These are phyloP conservation scores for Halcyon smyrnensis DNA, from an alignment of 2,797 vertebrate genomes.

Conservation along the genomic window DNA sequence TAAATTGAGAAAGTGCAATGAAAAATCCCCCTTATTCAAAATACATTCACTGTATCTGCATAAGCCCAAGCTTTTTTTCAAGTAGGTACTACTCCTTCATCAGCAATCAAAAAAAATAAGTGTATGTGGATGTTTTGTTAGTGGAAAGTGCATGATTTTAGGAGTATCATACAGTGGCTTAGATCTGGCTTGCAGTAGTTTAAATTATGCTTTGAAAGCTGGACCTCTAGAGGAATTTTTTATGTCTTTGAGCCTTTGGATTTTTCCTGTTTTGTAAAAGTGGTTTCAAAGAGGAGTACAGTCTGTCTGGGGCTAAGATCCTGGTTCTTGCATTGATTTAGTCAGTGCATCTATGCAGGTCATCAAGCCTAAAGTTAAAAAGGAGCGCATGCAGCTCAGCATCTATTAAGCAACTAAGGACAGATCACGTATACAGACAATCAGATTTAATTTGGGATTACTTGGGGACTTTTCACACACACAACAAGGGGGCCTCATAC, in stretches of 20 bases:
- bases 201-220: neutral
- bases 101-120: neutral
- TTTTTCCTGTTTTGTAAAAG: neutral
- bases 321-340: neutral
- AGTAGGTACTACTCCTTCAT: neutral
- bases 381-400: neutral
- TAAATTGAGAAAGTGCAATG: neutral
- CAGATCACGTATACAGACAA: neutral
- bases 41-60: neutral
- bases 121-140: neutral
- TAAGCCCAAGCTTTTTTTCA: neutral
- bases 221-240: neutral
- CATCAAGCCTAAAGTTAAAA: neutral
- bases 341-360: neutral
- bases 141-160: neutral
- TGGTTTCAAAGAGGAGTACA: neutral
- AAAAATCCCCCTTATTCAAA: neutral
- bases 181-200: neutral
- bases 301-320: neutral
- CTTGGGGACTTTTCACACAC: neutral
- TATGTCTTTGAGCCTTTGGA: neutral
- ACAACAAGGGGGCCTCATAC: fast-evolving
- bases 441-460: neutral
- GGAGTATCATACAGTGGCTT: neutral
- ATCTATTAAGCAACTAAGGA: neutral